Percentiles rank a stretch among this genome's conserved stretches.
Evolutionary conservation across 2,888 invertebrate genomes (phyloP).

Genomic region (Chrysolina americana): DNA sequence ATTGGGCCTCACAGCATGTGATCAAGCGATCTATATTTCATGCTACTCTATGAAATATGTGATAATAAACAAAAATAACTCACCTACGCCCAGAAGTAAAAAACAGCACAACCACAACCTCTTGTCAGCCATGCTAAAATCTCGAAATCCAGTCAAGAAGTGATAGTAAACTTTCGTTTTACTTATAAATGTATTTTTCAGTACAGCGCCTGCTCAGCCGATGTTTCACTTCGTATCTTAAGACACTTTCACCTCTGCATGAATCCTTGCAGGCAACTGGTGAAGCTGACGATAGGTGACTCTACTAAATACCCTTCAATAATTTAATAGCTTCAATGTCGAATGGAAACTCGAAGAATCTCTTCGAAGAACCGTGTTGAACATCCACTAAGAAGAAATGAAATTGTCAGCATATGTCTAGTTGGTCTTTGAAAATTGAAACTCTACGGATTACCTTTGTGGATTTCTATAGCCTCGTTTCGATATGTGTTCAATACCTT

Average conservation of each 20-base stretch:
- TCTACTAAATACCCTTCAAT: conserved; percentile 59
- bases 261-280: conserved; percentile 61
- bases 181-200: conserved; percentile 68
- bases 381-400: neutral
- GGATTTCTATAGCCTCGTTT: no score
- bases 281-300: conserved; percentile 64
- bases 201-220: conserved; percentile 64
- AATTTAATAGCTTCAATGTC: neutral
- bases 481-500: no score
- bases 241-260: conserved; percentile 64
- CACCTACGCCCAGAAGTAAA: conserved; percentile 66
- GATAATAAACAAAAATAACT: conserved; percentile 57
- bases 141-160: conserved; percentile 69
- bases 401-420: neutral
- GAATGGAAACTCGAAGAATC: neutral
- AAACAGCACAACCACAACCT: conserved; percentile 70
- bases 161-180: conserved; percentile 67
- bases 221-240: conserved; percentile 53
- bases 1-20: neutral
- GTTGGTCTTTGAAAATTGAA: neutral
- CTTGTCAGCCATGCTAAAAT: conserved; percentile 68
- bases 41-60: neutral
- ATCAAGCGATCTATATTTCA: neutral
- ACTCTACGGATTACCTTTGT: no score
- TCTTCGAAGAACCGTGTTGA: neutral